Evolutionary conservation across 2,888 invertebrate genomes (phyloP).

Genomic region (Strigamia transsilvanica): DNA sequence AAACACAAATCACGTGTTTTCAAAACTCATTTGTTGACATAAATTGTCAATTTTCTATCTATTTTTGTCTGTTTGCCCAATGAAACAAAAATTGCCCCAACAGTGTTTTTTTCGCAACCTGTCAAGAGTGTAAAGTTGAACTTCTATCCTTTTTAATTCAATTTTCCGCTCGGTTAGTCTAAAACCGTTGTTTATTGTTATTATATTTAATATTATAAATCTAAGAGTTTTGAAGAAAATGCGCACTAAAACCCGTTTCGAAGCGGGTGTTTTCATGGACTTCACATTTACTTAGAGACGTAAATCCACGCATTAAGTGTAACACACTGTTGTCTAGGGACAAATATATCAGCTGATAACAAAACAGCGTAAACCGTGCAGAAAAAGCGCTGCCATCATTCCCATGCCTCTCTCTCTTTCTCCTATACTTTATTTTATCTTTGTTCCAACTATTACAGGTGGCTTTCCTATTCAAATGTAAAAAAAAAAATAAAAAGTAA

Average conservation of each 20-base stretch:
- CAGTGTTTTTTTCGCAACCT: background rate
- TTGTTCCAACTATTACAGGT: constrained; percentile 4
- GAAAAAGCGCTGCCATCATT: constrained; percentile 16
- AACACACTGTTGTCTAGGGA: constrained; percentile 17
- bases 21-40: too few relatives aligned
- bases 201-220: constrained; percentile 6
- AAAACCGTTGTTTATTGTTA: background rate
- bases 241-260: background rate
- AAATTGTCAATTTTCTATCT: too few relatives aligned
- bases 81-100: background rate
- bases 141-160: background rate
- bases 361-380: constrained; percentile 21
- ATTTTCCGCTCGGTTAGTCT: constrained; percentile 20
- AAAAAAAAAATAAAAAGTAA: background rate
- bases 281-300: constrained; percentile 22
- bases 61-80: too few relatives aligned
- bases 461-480: constrained; percentile 17
- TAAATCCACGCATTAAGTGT: constrained; percentile 25
- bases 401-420: background rate
- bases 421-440: background rate
- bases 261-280: background rate
- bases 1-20: too few relatives aligned
- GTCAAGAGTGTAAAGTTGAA: background rate
- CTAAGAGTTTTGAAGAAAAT: constrained; percentile 29
- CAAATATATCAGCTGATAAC: constrained; percentile 34